Conservation (phyloP, 1,140 invertebrate genomes). For the Drosophila pectinifera region DNA sequence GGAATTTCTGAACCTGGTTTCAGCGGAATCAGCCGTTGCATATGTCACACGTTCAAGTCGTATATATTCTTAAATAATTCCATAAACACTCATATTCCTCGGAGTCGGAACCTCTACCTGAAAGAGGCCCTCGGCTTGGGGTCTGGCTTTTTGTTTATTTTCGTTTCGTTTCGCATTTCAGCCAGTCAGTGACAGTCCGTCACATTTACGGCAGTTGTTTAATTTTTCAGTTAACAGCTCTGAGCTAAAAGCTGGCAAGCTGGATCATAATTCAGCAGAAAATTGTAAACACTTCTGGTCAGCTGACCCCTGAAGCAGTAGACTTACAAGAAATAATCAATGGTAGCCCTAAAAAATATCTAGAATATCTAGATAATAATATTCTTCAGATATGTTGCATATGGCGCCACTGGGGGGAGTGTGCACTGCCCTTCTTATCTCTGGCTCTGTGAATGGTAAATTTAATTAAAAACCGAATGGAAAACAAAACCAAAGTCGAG, state of each 20-base stretch:
- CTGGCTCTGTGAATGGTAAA: constrained; percentile 37
- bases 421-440: constrained; percentile 54
- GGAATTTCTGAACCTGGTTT: neutral
- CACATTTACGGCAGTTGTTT: constrained; percentile 63
- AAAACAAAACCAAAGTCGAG: constrained; percentile 30
- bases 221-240: constrained; percentile 74
- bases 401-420: neutral
- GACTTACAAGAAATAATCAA: constrained; percentile 3
- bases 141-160: constrained; percentile 37
- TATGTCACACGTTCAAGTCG: constrained; percentile 13
- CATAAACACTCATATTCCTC: constrained; percentile 33
- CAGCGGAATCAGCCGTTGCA: constrained; percentile 1
- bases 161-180: constrained; percentile 48
- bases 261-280: constrained; percentile 51
- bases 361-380: neutral
- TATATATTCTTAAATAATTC: constrained; percentile 28
- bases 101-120: constrained; percentile 32
- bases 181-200: constrained; percentile 17
- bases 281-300: constrained; percentile 38
- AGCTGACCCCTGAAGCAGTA: constrained; percentile 43
- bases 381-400: too few relatives aligned
- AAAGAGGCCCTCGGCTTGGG: constrained; percentile 17
- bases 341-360: neutral
- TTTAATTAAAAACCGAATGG: constrained; percentile 69
- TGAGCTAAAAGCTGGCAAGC: constrained; percentile 50